phyloP scores from a whole-genome alignment of 2,113 vertebrate genomes.

The Varanus komodoensis region DNA sequence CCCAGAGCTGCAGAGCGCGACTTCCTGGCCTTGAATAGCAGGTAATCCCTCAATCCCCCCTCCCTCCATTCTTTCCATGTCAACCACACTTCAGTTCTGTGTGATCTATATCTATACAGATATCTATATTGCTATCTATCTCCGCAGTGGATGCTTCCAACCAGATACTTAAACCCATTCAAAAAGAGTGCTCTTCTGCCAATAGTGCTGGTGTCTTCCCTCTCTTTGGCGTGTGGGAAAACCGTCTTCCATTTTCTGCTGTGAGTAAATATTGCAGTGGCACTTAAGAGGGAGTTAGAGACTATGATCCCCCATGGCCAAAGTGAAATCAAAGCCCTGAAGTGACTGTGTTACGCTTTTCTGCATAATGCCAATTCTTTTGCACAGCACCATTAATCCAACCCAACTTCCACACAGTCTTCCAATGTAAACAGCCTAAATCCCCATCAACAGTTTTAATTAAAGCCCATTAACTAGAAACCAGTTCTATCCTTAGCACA shows the following conservation, averaged over 20 bases:
- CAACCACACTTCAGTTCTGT: not conserved
- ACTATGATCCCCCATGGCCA: not conserved
- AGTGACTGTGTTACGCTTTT: not conserved
- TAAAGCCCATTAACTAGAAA: not conserved
- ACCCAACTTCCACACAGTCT: rapidly evolving
- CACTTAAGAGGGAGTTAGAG: conserved; percentile 1
- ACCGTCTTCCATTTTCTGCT: not conserved
- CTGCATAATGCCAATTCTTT: not conserved
- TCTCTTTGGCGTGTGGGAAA: not conserved
- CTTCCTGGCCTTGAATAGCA: not conserved
- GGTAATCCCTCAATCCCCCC: not conserved
- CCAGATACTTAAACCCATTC: not conserved
- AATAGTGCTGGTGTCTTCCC: rapidly evolving
- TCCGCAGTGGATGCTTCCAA: not conserved
- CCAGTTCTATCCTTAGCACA: not conserved
- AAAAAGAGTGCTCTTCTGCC: not conserved
- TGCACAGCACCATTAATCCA: not conserved
- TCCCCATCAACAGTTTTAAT: not conserved
- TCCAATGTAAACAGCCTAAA: rapidly evolving
- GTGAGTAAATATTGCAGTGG: not conserved
- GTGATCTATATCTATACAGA: no score
- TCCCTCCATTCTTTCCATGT: not conserved
- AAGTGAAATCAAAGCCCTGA: conserved; percentile 8
- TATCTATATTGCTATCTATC: no score
- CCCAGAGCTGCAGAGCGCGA: not conserved